These are phyloP conservation scores for Drosophila robusta DNA, from an alignment of 2,888 invertebrate genomes.

Conservation along the genomic window DNA sequence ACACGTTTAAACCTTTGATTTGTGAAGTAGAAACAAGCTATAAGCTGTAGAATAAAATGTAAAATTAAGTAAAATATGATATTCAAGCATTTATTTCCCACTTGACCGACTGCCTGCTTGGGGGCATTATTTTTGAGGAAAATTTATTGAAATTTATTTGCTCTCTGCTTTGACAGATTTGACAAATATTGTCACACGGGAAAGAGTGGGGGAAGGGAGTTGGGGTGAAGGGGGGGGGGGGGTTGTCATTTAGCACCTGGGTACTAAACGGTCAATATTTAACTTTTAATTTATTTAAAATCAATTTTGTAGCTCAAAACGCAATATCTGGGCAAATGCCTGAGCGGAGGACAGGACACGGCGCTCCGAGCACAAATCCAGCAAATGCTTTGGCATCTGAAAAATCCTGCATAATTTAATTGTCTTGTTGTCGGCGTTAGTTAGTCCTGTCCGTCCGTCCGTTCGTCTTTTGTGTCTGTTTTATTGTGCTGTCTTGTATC, in stretches of 20 bases:
- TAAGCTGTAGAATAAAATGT: background rate
- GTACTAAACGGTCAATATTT: constrained; percentile 62
- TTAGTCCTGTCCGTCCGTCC: constrained; percentile 25
- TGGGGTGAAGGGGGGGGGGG: background rate
- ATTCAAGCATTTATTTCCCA: constrained; percentile 22
- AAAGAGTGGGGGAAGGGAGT: background rate
- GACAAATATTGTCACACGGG: constrained; percentile 18
- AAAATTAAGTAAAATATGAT: background rate
- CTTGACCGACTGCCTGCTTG: background rate
- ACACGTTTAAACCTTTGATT: background rate
- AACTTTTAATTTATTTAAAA: constrained; percentile 74
- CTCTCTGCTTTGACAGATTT: constrained; percentile 36
- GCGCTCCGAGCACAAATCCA: constrained; percentile 8
- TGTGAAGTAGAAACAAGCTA: background rate
- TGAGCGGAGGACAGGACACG: background rate
- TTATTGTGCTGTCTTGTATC: constrained; percentile 13
- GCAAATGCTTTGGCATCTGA: constrained; percentile 32
- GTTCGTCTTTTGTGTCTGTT: constrained; percentile 1
- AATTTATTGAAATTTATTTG: constrained; percentile 34
- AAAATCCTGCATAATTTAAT: constrained; percentile 76
- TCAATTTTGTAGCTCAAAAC: constrained; percentile 51
- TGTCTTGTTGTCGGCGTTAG: constrained; percentile 66
- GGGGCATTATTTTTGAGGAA: constrained; percentile 2
- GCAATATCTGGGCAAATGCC: constrained; percentile 21
- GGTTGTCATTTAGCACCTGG: constrained; percentile 30